These are phyloP conservation scores for Clinocottus analis DNA, from an alignment of 2,113 vertebrate genomes.

Conservation along the genomic window DNA sequence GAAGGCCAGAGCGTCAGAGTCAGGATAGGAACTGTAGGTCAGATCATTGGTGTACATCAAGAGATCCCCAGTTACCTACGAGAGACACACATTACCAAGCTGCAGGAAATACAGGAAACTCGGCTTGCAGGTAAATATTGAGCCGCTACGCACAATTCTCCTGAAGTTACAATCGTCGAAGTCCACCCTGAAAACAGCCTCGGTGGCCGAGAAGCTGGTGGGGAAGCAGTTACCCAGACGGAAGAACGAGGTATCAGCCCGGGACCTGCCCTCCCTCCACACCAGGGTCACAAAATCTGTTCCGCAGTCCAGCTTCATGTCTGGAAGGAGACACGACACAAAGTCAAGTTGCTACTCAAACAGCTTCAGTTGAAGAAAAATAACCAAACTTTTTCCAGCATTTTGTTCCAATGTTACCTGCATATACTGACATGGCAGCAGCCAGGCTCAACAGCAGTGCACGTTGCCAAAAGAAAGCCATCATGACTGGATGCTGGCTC, in stretches of 20 bases:
- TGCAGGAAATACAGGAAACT: accelerated
- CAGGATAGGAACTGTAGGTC: slow-evolving; percentile 44
- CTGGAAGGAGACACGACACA: slow-evolving; percentile 21
- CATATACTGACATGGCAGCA: slow-evolving; percentile 21
- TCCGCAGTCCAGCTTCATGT: slow-evolving; percentile 73
- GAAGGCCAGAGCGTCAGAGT: slow-evolving; percentile 26
- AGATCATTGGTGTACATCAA: slow-evolving; percentile 70
- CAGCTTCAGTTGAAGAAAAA: too few species aligned
- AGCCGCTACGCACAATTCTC: slow-evolving; percentile 54
- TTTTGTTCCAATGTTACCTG: slow-evolving; percentile 61
- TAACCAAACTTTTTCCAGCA: background rate
- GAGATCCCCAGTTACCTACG: slow-evolving; percentile 67
- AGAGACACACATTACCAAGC: background rate
- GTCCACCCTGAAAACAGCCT: slow-evolving; percentile 65
- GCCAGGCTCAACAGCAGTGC: slow-evolving; percentile 27
- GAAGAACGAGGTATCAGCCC: slow-evolving; percentile 48
- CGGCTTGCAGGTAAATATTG: background rate
- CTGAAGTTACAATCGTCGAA: slow-evolving; percentile 73
- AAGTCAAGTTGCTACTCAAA: background rate
- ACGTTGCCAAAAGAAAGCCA: slow-evolving; percentile 55
- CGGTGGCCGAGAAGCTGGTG: slow-evolving; percentile 12
- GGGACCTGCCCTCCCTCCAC: slow-evolving; percentile 61
- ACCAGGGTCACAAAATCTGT: slow-evolving; percentile 59
- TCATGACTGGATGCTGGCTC: slow-evolving; percentile 8
- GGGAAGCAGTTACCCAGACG: slow-evolving; percentile 78